Evolutionary conservation across 2,888 invertebrate species (phyloP).

Genomic region (Hypolimnas misippus): DNA sequence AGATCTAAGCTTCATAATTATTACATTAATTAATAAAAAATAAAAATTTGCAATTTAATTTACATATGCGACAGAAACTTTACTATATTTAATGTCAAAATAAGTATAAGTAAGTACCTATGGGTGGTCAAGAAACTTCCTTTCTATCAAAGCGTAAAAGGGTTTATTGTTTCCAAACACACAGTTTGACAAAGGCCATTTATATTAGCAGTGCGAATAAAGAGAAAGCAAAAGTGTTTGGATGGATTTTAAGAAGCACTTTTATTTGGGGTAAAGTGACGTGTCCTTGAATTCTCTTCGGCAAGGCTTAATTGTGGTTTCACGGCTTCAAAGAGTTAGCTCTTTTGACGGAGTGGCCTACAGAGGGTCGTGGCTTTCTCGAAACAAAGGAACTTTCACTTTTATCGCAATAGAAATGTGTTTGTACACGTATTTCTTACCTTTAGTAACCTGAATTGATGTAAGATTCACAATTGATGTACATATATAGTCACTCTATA

Average conservation of each 20-base stretch:
- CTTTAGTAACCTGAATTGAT: conserved; percentile 7
- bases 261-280: conserved; percentile 69
- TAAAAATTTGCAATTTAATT: no score
- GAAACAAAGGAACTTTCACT: conserved; percentile 72
- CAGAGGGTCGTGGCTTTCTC: conserved; percentile 50
- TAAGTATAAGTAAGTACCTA: no score
- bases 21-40: no score
- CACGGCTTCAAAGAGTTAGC: conserved; percentile 79
- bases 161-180: conserved; percentile 55
- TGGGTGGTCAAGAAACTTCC: background rate
- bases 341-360: conserved; percentile 62
- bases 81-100: no score
- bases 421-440: background rate
- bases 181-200: conserved; percentile 47
- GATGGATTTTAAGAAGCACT: conserved; percentile 62
- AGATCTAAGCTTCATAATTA: no score
- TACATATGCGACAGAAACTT: no score
- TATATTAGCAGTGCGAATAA: conserved; percentile 61
- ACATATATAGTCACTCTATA: background rate
- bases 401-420: conserved; percentile 41
- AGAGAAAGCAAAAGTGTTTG: conserved; percentile 71
- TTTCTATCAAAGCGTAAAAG: conserved; percentile 51
- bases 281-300: conserved; percentile 76
- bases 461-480: background rate
- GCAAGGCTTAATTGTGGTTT: conserved; percentile 81